Conservation (phyloP, 2,888 invertebrate genomes). For the Cordylochernes scorpioides region DNA sequence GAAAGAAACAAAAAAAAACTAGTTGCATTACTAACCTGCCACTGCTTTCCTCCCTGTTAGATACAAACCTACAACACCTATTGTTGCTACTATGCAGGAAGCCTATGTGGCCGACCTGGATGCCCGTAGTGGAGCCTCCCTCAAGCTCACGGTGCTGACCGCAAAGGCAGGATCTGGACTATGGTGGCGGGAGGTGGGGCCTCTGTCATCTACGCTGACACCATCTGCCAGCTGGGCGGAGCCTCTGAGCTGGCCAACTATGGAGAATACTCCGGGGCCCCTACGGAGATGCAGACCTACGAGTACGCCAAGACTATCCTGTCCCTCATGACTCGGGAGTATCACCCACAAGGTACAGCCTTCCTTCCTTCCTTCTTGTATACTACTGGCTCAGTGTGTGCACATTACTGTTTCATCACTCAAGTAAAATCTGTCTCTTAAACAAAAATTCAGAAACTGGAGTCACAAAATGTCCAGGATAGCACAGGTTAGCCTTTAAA, state of each 20-base stretch:
- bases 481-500: too few species aligned
- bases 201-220: conserved; percentile 92
- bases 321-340: conserved; percentile 68
- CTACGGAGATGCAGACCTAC: conserved; percentile 91
- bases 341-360: conserved; percentile 44
- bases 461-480: too few species aligned
- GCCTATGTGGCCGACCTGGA: conserved; percentile 95
- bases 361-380: too few species aligned
- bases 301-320: conserved; percentile 97
- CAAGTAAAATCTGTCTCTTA: too few species aligned
- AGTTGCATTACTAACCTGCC: too few species aligned
- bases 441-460: too few species aligned
- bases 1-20: too few species aligned
- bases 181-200: conserved; percentile 99
- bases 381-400: too few species aligned
- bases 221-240: conserved; percentile 86
- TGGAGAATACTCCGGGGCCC: conserved; percentile 96
- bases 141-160: conserved; percentile 87
- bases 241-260: conserved; percentile 85
- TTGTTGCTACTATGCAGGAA: too few species aligned
- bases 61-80: too few species aligned
- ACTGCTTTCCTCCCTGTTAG: too few species aligned
- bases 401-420: too few species aligned
- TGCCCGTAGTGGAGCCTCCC: conserved; percentile 89
- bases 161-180: conserved; percentile 90